Base-by-base conservation (phyloP, 2,797 vertebrate species). In the Chelonia mydas region DNA sequence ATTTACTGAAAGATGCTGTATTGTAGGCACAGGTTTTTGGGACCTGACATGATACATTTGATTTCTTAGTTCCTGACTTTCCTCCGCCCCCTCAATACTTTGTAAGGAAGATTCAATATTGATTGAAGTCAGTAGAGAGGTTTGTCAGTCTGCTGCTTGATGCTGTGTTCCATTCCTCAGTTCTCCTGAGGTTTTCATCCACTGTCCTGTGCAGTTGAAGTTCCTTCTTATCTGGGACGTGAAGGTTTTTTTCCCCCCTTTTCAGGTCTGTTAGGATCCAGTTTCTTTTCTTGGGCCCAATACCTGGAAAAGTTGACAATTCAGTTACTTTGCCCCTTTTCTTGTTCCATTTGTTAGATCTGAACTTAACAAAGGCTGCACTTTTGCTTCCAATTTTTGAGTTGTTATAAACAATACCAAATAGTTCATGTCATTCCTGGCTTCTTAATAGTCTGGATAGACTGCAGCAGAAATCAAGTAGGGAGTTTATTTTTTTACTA, bases 321-420 rank as follows among this genome's bases (percentile, higher is more conserved):
- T 50, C 55, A 83, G 21, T 74, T 41, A 74, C 37, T 41, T 89
- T 2, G 8, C n/a, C 33, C 17, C 65, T 68, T 80, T 94, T 97
- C 95, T 93, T 97, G 68, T 97, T 97, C 87, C 74, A 47, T 95
- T 95, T 90, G 88, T 92, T 96, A 91, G 93, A 92, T 96, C 96
- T 95, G 92, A 95, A 93, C 94, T 84, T 94, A 96, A 96, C 93
- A 96, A 27, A 77, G 97, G 96, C 96, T 96, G 94, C 89, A 97
- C 88, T 97, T 97, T 96, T 96, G 94, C 96, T 96, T 94, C 86
- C 80, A 91, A 41, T 72, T 72, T 95, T 97, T 90, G 85, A 93
- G 90, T 95, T 97, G 97, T 97, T 96, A 86, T 95, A 97, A 97
- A 96, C 95, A 96, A 95, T 96, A 97, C 93, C 41, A 3, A 92